Evolutionary conservation across 30 jellyfish, hydroid and myxozoan genomes (phyloP).

Genomic region (Aurelia sp.): DNA sequence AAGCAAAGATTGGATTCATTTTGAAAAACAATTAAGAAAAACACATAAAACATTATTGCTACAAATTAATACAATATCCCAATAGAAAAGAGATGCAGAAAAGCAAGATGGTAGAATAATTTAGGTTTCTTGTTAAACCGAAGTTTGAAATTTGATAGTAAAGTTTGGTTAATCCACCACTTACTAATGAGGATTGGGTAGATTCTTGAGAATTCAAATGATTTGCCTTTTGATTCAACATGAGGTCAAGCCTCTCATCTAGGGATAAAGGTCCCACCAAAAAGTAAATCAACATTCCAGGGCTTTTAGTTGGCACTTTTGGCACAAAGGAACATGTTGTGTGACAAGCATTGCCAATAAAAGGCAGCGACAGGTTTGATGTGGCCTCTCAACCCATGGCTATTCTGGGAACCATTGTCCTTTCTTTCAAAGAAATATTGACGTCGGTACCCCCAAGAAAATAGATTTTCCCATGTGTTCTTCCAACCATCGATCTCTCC

Average conservation of each 20-base stretch:
- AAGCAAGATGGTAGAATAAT: no score
- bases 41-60: no score
- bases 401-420: background rate
- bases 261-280: background rate
- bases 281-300: no score
- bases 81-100: no score
- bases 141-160: no score
- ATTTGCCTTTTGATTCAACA: background rate
- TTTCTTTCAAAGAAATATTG: background rate
- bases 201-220: conserved; percentile 22
- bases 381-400: background rate
- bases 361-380: background rate
- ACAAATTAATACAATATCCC: no score
- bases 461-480: no score
- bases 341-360: background rate
- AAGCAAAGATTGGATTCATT: no score
- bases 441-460: background rate
- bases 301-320: background rate
- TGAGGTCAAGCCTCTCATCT: conserved; percentile 9
- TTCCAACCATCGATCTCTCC: no score
- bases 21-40: no score
- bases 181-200: conserved; percentile 20
- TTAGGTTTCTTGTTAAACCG: no score
- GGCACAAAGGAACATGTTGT: background rate
- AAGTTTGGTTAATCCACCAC: conserved; percentile 31